These are phyloP conservation scores for Carcinoscorpius rotundicauda DNA, from an alignment of 1,140 invertebrate genomes.

Conservation along the genomic window DNA sequence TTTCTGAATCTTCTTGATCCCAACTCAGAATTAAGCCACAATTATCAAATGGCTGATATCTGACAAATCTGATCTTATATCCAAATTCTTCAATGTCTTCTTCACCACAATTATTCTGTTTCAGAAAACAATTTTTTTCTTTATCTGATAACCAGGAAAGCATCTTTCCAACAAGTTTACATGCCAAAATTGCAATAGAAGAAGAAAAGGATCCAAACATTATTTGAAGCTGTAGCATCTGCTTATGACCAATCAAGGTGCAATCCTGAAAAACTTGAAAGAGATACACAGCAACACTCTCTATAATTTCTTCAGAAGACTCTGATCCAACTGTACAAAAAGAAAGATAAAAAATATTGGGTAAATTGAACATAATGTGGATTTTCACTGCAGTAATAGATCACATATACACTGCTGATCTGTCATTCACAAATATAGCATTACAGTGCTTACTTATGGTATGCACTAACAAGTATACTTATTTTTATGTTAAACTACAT, in stretches of 20 bases:
- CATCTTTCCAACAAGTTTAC: conserved; percentile 27
- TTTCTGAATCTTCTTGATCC: neutral
- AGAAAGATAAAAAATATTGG: conserved; percentile 8
- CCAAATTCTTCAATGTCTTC: conserved; percentile 22
- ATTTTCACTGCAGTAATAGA: too few relatives aligned
- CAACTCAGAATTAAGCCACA: conserved; percentile 8
- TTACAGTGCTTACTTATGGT: too few relatives aligned
- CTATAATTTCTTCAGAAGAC: conserved; percentile 40
- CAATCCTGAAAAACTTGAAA: conserved; percentile 47
- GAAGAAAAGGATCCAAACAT: conserved; percentile 8
- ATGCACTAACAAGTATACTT: too few relatives aligned
- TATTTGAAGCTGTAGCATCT: conserved; percentile 13
- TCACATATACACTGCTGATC: too few relatives aligned
- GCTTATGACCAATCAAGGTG: conserved; percentile 40
- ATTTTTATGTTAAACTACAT: too few relatives aligned
- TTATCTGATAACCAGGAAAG: conserved; percentile 7
- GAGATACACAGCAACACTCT: conserved; percentile 47
- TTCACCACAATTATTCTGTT: conserved; percentile 5
- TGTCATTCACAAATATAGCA: too few relatives aligned
- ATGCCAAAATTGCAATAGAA: conserved; percentile 27
- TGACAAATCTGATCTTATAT: conserved; percentile 25
- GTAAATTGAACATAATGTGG: too few relatives aligned
- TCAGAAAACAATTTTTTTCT: conserved; percentile 1
- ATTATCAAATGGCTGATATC: conserved; percentile 8
- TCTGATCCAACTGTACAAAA: conserved; percentile 32